These are phyloP conservation scores for Peromyscus maniculatus DNA, from an alignment of 2,113 vertebrate genomes.

Conservation along the genomic window DNA sequence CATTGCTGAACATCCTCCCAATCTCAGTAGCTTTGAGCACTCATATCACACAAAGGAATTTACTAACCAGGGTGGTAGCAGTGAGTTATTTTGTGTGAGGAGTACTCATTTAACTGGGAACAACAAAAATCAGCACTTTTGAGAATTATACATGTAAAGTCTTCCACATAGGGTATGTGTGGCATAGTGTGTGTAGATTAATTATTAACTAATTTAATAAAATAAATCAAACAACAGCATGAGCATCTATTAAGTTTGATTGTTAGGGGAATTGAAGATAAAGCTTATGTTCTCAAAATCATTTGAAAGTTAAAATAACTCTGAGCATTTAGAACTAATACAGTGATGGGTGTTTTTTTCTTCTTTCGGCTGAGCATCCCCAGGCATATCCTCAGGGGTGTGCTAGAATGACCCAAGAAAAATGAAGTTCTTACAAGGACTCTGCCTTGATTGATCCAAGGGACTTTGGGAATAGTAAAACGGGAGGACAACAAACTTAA, in stretches of 20 bases:
- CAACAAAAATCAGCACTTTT: neutral
- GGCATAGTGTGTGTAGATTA: neutral
- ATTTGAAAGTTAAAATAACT: slow-evolving; percentile 52
- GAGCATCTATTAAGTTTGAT: neutral
- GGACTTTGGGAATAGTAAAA: neutral
- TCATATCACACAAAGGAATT: neutral
- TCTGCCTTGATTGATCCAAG: slow-evolving; percentile 27
- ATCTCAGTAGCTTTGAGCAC: neutral
- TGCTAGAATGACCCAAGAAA: neutral
- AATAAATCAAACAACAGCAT: neutral
- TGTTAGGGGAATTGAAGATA: neutral
- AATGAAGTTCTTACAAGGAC: slow-evolving; percentile 48
- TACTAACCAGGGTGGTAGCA: neutral
- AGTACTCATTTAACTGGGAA: neutral
- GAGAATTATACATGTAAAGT: neutral
- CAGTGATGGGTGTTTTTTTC: neutral
- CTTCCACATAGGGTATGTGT: neutral
- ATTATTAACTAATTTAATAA: slow-evolving; percentile 17
- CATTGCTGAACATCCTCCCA: neutral
- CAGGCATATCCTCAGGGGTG: neutral
- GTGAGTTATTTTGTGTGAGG: neutral
- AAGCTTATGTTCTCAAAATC: slow-evolving; percentile 14
- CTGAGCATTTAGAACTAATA: slow-evolving; percentile 13
- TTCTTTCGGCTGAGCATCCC: neutral
- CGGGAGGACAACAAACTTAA: slow-evolving; percentile 23